Conservation (phyloP, 2,888 invertebrate genomes). For the Hyposoter didymator region DNA sequence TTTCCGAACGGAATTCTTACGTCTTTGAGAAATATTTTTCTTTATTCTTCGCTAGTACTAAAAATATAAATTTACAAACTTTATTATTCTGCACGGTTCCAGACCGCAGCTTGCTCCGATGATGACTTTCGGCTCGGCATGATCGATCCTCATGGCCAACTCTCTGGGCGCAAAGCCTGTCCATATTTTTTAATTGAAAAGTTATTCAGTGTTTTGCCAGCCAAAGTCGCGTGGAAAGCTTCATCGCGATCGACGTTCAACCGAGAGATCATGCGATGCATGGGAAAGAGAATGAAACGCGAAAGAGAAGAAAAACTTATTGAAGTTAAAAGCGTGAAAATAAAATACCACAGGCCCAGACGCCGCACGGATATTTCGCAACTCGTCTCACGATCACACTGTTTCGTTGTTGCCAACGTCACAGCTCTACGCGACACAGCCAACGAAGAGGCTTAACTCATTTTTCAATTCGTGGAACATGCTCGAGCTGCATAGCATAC, state of each 20-base stretch:
- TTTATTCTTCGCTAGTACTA: background rate
- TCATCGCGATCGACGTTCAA: background rate
- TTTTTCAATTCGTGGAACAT: conserved; percentile 68
- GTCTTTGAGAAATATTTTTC: background rate
- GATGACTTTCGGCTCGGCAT: conserved; percentile 94
- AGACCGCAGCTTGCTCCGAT: conserved; percentile 96
- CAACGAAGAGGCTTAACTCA: conserved; percentile 61
- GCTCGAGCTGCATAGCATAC: conserved; percentile 62
- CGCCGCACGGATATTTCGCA: conserved; percentile 25
- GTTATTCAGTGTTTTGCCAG: conserved; percentile 10
- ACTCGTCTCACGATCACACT: conserved; percentile 54
- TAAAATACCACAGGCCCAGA: conserved; percentile 22
- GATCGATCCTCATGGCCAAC: conserved; percentile 93
- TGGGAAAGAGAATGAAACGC: background rate
- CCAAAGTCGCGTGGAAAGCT: background rate
- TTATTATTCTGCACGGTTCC: conserved; percentile 93
- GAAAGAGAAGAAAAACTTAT: background rate
- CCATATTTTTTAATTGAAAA: conserved; percentile 67
- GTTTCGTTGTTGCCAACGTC: conserved; percentile 24
- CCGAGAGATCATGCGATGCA: background rate
- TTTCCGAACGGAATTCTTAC: background rate
- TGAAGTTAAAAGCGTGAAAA: background rate
- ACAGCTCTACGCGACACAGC: conserved; percentile 6
- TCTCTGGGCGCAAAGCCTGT: conserved; percentile 96
- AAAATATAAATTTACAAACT: conserved; percentile 83